Evolutionary conservation across 2,113 vertebrate species (phyloP).

Genomic region (Tachuris rubrigastra): DNA sequence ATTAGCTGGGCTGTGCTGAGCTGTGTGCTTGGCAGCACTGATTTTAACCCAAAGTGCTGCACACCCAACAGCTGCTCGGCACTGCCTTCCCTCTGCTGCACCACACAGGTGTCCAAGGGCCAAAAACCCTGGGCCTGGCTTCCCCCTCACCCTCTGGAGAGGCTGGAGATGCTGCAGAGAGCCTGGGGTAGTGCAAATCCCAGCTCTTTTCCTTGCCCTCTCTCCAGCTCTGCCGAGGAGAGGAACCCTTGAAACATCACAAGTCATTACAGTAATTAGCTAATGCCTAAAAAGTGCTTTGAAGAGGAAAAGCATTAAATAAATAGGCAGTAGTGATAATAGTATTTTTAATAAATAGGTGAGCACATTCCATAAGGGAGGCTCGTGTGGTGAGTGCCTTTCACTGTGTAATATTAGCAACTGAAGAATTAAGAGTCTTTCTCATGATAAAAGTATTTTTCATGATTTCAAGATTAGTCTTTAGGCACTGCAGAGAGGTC

Average conservation of each 20-base stretch:
- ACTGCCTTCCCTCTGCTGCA: not conserved
- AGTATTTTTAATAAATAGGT: not conserved
- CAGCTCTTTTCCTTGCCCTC: not conserved
- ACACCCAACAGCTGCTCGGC: rapidly evolving
- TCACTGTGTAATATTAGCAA: not conserved
- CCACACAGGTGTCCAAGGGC: no score
- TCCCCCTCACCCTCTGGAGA: not conserved
- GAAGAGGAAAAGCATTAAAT: conserved; percentile 13
- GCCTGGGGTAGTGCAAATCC: rapidly evolving
- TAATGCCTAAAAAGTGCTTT: not conserved
- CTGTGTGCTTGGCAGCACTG: not conserved
- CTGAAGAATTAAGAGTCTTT: not conserved
- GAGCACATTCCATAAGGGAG: not conserved
- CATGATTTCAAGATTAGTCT: not conserved
- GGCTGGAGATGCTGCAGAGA: not conserved
- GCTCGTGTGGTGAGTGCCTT: rapidly evolving
- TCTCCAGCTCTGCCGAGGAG: not conserved
- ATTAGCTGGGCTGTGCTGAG: not conserved
- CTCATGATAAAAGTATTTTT: not conserved
- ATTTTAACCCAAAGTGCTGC: not conserved
- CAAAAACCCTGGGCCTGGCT: no score
- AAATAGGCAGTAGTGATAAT: not conserved
- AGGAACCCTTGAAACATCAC: not conserved
- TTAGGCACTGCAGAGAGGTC: not conserved
- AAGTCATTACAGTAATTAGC: conserved; percentile 2